A percentile compares a stretch with the other conserved stretches of the same genome.
These are phyloP conservation scores for Palythoa heliodiscus DNA, from an alignment of 92 coral and sea anemone genomes.

Conservation along the genomic window DNA sequence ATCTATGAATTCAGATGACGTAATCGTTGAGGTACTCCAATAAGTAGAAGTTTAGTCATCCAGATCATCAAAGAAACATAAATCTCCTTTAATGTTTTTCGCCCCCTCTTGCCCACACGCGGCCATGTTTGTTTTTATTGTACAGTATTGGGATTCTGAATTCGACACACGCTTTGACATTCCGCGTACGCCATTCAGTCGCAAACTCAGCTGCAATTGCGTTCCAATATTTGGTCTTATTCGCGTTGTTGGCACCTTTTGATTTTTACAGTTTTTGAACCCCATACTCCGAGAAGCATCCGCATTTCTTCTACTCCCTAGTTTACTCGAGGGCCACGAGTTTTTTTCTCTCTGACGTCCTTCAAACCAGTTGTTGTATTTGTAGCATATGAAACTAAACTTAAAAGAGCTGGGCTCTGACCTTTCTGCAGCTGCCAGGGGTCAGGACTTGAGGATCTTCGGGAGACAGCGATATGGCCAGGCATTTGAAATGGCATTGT, in stretches of 20 bases:
- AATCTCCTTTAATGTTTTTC: slow-evolving; percentile 35
- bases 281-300: slow-evolving; percentile 24
- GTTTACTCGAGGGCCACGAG: slow-evolving; percentile 29
- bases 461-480: slow-evolving; percentile 15
- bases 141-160: slow-evolving; percentile 41
- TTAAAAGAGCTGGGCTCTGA: slow-evolving; percentile 16
- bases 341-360: slow-evolving; percentile 17
- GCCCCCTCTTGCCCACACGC: slow-evolving; percentile 50
- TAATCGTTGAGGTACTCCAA: too few species aligned
- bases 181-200: slow-evolving; percentile 36
- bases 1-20: too few species aligned
- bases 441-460: slow-evolving; percentile 16
- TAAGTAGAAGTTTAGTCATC: too few species aligned
- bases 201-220: slow-evolving; percentile 9
- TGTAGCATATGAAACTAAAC: slow-evolving; percentile 7
- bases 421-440: slow-evolving; percentile 21
- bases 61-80: slow-evolving; percentile 35
- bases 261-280: background rate
- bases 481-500: slow-evolving; percentile 6
- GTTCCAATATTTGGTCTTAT: slow-evolving; percentile 13
- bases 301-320: slow-evolving; percentile 26
- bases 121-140: slow-evolving; percentile 48
- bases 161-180: slow-evolving; percentile 31
- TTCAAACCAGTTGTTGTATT: slow-evolving; percentile 16
- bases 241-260: slow-evolving; percentile 31